Evolutionary conservation across 2,888 invertebrate genomes (phyloP).

Genomic region (Anthrax anthrax): DNA sequence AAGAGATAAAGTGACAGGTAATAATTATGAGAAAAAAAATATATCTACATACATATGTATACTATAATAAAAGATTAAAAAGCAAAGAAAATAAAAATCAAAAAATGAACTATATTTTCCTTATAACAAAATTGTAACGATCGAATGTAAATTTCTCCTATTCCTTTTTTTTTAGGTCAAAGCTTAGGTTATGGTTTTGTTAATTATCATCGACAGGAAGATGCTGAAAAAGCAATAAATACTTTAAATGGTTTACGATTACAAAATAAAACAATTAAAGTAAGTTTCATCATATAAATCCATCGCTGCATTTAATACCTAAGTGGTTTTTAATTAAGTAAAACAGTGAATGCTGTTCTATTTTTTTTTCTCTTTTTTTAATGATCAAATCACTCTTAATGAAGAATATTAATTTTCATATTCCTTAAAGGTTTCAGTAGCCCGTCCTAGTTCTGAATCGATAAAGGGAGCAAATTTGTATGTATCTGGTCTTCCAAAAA

Average conservation of each 20-base stretch:
- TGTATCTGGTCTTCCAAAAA: constrained; percentile 81
- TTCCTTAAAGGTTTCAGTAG: constrained; percentile 48
- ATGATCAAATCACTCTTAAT: neutral
- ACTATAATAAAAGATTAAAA: neutral
- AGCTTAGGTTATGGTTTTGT: constrained; percentile 99
- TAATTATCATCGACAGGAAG: constrained; percentile 94
- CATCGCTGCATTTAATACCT: too few species aligned
- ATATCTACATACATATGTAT: too few species aligned
- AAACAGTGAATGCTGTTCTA: too few species aligned
- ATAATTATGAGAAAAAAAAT: constrained; percentile 15
- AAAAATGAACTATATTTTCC: neutral
- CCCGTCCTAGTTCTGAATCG: constrained; percentile 83
- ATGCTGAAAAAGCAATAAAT: constrained; percentile 97
- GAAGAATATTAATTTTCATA: too few species aligned
- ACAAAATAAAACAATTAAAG: constrained; percentile 99
- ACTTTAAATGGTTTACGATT: constrained; percentile 94
- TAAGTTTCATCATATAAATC: constrained; percentile 31
- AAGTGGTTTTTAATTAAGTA: too few species aligned
- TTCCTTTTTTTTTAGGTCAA: constrained; percentile 49
- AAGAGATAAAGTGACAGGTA: constrained; percentile 88
- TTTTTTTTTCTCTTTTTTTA: neutral
- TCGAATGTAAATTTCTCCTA: neutral
- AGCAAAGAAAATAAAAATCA: neutral
- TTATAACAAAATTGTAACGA: neutral
- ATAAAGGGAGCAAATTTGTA: constrained; percentile 90